Base-by-base conservation (phyloP, 2,797 vertebrate genomes). In the Malurus leucopterus region DNA sequence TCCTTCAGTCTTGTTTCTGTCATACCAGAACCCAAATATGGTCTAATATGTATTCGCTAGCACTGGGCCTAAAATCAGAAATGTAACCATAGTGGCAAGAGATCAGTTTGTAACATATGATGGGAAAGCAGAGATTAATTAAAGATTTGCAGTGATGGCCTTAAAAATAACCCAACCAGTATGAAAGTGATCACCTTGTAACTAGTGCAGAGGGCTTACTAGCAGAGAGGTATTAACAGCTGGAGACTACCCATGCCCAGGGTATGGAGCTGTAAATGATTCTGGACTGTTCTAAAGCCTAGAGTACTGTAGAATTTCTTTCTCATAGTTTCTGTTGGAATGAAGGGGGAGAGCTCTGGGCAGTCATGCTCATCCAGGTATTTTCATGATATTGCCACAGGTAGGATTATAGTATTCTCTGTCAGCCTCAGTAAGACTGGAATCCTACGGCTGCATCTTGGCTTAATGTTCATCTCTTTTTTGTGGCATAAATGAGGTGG, bases 321-420 rank as follows among this genome's bases (percentile, higher is more conserved):
- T 72, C 36, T 86, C 10, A 23, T 29, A 11, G 20, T 63, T 87
- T 69, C 41, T 67, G 5, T 84, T 72, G 44, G 70, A 83, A 38
- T 49, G 20, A 55, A 69, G 15, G 15, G 17, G 19, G 27, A 74
- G n/a, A 75, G 22, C 34, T 84, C 47, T 8, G 19, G 13, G 16
- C 12, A 47, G 32, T 64, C 0, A 0, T 79, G n/a, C 23, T 75
- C 16, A 21, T 74, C 40, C 26, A 17, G 38, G 15, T 54, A 11
- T 41, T 71, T 64, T 71, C 47, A 26, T 41, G 51, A 27, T 27
- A 11, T 24, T 84, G 34, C 34, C 4, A 2, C 49, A 30, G 7
- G 40, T 34, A 36, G 19, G 14, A 8, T 70, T 75, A 38, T 3
- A 36, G 26, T 67, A 15, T 57, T 72, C 41, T 78, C 59, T 59